These are phyloP conservation scores for Eumerus sabulonum DNA, from an alignment of 2,888 invertebrate genomes.

Conservation along the genomic window DNA sequence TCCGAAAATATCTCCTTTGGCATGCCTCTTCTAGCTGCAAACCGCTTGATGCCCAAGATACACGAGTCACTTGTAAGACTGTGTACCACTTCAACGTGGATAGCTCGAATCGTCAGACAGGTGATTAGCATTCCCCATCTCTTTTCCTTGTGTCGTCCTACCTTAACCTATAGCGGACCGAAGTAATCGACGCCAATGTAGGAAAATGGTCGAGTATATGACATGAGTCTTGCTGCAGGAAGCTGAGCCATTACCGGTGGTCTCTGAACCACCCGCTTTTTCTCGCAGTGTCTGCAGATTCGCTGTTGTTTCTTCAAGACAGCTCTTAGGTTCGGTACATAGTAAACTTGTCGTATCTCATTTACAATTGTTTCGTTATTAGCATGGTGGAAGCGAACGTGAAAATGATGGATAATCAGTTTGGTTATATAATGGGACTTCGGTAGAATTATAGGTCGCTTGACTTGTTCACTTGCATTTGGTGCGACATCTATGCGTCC, in stretches of 20 bases:
- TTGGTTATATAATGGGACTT: background rate
- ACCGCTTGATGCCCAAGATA: background rate
- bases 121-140: no score
- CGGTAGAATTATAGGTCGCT: background rate
- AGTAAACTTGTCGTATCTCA: no score
- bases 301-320: background rate
- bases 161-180: no score
- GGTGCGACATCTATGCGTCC: background rate
- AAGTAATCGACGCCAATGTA: no score
- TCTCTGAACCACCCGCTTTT: background rate
- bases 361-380: background rate
- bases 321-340: background rate
- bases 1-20: background rate
- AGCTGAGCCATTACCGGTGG: background rate
- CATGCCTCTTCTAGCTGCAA: background rate
- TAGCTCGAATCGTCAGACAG: no score
- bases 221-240: background rate
- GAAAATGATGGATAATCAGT: background rate
- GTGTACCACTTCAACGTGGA: background rate
- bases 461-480: background rate
- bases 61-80: background rate
- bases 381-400: background rate
- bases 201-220: no score
- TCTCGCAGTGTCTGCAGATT: background rate
- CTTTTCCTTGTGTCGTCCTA: no score